A percentile compares a stretch with the other conserved stretches of the same genome.
phyloP scores from a whole-genome alignment of 2,888 invertebrate genomes.

The Leptogaster cylindrica region DNA sequence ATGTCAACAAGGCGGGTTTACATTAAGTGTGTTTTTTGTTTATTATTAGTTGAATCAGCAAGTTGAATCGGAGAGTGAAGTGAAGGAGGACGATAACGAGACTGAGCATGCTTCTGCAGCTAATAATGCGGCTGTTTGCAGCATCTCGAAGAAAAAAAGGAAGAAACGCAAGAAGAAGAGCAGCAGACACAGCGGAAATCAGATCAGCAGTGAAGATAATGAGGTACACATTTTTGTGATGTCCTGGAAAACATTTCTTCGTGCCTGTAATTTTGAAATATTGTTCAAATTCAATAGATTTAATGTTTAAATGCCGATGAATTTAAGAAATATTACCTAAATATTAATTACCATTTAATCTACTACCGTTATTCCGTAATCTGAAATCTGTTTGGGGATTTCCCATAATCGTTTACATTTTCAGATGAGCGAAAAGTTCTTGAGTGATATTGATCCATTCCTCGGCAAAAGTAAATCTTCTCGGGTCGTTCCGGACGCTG shows the following conservation, averaged over 20 bases:
- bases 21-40: background rate
- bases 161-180: conserved; percentile 72
- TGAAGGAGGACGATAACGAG: conserved; percentile 72
- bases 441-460: conserved; percentile 56
- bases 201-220: conserved; percentile 70
- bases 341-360: too few species aligned
- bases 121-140: conserved; percentile 62
- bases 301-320: too few species aligned
- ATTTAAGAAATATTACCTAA: too few species aligned
- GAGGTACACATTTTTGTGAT: too few species aligned
- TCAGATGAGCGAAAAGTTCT: conserved; percentile 56
- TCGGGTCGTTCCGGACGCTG: conserved; percentile 14
- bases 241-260: too few species aligned
- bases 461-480: conserved; percentile 52
- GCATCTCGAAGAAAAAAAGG: conserved; percentile 66
- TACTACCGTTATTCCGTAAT: too few species aligned
- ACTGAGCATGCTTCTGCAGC: conserved; percentile 67
- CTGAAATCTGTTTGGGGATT: too few species aligned
- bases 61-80: conserved; percentile 72
- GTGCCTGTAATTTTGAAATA: too few species aligned
- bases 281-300: too few species aligned
- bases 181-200: conserved; percentile 63
- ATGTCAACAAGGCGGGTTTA: conserved; percentile 19
- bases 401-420: conserved; percentile 32
- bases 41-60: conserved; percentile 68